These are phyloP conservation scores for Cryptosula pallasiana DNA, from an alignment of 2,888 invertebrate genomes.

Conservation along the genomic window DNA sequence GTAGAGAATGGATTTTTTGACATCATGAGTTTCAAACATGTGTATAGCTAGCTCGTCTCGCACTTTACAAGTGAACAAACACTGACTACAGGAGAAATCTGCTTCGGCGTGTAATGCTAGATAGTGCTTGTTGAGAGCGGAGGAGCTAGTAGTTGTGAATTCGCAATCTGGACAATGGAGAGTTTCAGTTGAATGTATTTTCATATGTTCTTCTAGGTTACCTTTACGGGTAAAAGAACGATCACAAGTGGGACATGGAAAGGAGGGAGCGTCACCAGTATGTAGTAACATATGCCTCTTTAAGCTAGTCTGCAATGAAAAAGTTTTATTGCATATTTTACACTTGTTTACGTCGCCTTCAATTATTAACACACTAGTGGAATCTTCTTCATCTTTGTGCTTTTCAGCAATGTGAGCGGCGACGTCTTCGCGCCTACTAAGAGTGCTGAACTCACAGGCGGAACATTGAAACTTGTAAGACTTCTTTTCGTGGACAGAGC, in stretches of 20 bases:
- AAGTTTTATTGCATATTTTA: not conserved
- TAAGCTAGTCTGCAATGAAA: not conserved
- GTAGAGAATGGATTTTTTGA: not conserved
- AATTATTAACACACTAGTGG: not conserved
- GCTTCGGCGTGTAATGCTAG: not conserved
- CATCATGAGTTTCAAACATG: slow-evolving; percentile 20
- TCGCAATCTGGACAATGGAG: not conserved
- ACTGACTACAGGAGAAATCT: not conserved
- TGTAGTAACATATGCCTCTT: slow-evolving; percentile 19
- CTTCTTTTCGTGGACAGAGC: not conserved
- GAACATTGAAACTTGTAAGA: not conserved
- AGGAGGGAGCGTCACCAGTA: not conserved
- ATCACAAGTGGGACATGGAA: not conserved
- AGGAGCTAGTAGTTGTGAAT: not conserved
- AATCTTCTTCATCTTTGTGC: not conserved
- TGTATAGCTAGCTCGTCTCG: not conserved
- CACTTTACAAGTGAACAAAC: not conserved
- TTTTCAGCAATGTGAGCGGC: not conserved
- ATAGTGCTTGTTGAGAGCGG: not conserved
- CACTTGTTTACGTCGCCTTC: not conserved
- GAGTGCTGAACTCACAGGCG: not conserved
- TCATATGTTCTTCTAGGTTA: slow-evolving; percentile 4
- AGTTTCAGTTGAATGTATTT: not conserved
- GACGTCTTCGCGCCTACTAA: not conserved
- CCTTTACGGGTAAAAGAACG: not conserved